A percentile compares a stretch with the other conserved stretches of the same genome.
phyloP scores from a whole-genome alignment of 1,140 invertebrate genomes.

The Danaus melanippus region DNA sequence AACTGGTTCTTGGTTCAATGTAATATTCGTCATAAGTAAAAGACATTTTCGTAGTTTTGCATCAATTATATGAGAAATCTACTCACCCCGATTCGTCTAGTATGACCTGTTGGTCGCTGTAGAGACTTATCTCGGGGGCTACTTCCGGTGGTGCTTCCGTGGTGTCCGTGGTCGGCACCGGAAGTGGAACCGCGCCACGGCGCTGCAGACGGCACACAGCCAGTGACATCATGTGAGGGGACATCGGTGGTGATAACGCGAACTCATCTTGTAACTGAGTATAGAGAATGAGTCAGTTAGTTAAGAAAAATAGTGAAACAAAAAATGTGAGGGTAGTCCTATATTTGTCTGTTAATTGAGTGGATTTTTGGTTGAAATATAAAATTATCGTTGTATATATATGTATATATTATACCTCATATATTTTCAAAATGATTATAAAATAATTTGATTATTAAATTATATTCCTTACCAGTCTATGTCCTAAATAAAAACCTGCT shows the following conservation, averaged over 20 bases:
- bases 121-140: slow-evolving; percentile 48
- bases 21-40: too few relatives aligned
- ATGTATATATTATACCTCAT: too few relatives aligned
- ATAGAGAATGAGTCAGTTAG: neutral
- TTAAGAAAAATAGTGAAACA: neutral
- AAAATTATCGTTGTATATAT: too few relatives aligned
- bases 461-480: slow-evolving; percentile 80
- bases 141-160: slow-evolving; percentile 16
- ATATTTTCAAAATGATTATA: too few relatives aligned
- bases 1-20: too few relatives aligned
- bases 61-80: too few relatives aligned
- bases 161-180: slow-evolving; percentile 14
- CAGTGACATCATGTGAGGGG: slow-evolving; percentile 90
- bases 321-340: too few relatives aligned
- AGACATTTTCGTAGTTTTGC: too few relatives aligned
- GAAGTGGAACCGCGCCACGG: slow-evolving; percentile 34
- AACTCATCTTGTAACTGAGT: slow-evolving; percentile 76
- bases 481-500: slow-evolving; percentile 89
- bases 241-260: slow-evolving; percentile 83
- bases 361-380: too few relatives aligned
- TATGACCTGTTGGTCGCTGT: slow-evolving; percentile 51
- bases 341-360: too few relatives aligned
- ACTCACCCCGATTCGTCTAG: slow-evolving; percentile 55
- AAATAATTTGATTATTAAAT: too few relatives aligned
- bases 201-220: slow-evolving; percentile 83